phyloP scores from a whole-genome alignment of 2,888 invertebrate species.

The Xanthia icteritia region DNA sequence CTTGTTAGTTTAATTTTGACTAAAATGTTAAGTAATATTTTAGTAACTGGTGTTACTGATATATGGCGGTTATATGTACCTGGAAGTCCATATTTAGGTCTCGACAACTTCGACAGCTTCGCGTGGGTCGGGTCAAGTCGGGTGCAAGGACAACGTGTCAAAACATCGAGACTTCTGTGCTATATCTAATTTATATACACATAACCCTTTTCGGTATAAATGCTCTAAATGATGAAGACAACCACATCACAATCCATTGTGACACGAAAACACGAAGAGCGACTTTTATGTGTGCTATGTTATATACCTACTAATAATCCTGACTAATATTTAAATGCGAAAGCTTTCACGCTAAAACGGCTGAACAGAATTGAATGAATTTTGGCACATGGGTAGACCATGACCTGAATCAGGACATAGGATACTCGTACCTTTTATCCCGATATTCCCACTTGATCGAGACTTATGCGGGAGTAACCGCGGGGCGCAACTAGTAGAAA shows the following conservation, averaged over 20 bases:
- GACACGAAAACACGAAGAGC: not conserved
- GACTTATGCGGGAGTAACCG: too few relatives aligned
- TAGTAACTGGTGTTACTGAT: not conserved
- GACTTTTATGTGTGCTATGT: not conserved
- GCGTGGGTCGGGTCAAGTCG: not conserved
- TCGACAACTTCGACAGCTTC: not conserved
- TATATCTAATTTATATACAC: not conserved
- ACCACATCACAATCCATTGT: too few relatives aligned
- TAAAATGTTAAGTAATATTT: slow-evolving; percentile 2
- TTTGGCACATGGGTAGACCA: too few relatives aligned
- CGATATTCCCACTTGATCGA: too few relatives aligned
- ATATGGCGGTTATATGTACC: too few relatives aligned
- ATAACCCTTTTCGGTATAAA: not conserved
- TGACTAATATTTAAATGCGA: too few relatives aligned
- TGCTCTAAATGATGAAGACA: too few relatives aligned
- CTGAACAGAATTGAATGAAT: too few relatives aligned
- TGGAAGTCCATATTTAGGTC: not conserved
- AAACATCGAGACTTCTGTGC: not conserved
- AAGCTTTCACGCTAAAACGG: too few relatives aligned
- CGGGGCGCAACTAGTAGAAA: not conserved
- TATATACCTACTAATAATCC: too few relatives aligned
- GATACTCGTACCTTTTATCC: too few relatives aligned
- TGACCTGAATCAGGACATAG: too few relatives aligned
- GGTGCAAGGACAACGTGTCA: not conserved
- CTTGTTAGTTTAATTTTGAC: not conserved